A percentile compares a stretch with the other conserved stretches of the same genome.
Conservation (phyloP, 2,113 vertebrate species). For the Bos taurus region DNA sequence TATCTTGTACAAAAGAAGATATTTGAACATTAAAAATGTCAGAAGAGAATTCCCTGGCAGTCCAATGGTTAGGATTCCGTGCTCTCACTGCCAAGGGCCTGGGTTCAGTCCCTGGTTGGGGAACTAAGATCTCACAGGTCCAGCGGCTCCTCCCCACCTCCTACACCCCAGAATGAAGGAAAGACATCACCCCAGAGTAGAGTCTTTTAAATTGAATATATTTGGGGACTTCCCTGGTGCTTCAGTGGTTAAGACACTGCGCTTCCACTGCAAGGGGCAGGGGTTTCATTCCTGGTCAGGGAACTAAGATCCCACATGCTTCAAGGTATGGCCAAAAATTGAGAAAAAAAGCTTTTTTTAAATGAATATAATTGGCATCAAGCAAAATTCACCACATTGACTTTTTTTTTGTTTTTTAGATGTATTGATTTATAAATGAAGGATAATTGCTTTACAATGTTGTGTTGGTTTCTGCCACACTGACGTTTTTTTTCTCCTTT, state of each 20-base stretch:
- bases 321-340: background rate
- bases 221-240: background rate
- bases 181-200: background rate
- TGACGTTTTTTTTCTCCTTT: background rate
- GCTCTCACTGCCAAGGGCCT: background rate
- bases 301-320: background rate
- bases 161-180: background rate
- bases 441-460: background rate
- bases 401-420: background rate
- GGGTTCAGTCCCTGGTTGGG: background rate
- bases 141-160: background rate
- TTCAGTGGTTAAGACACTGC: background rate
- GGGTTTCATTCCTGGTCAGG: background rate
- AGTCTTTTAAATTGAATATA: background rate
- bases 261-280: background rate
- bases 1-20: background rate
- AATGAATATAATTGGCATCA: background rate
- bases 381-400: background rate
- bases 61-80: background rate
- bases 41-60: background rate
- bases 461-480: background rate
- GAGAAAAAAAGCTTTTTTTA: rapidly evolving
- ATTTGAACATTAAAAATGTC: background rate
- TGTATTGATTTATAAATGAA: background rate
- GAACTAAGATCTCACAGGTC: background rate